These are phyloP conservation scores for Oophaga sylvatica DNA, from an alignment of 2,797 vertebrate species.

Conservation along the genomic window DNA sequence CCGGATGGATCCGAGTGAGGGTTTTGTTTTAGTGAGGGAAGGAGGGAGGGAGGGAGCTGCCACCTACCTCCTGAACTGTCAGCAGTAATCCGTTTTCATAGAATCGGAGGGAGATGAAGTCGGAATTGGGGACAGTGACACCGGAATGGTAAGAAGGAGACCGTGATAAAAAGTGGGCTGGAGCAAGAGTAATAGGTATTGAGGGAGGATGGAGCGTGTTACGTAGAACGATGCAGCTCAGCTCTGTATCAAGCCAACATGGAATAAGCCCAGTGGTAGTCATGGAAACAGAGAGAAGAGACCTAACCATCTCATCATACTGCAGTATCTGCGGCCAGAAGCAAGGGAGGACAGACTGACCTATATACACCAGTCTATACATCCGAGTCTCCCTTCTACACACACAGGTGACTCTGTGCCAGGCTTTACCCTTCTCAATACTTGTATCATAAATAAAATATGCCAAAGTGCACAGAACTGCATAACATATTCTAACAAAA, in stretches of 20 bases:
- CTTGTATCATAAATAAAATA: not conserved
- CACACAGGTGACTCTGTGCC: not conserved
- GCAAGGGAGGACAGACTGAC: slow-evolving; percentile 37
- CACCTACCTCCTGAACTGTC: slow-evolving; percentile 53
- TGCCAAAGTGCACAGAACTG: not conserved
- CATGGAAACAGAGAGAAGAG: slow-evolving; percentile 64
- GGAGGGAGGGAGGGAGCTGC: slow-evolving; percentile 21
- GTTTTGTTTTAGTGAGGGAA: not conserved
- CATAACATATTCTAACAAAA: not conserved
- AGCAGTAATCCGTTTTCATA: slow-evolving; percentile 45
- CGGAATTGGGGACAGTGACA: slow-evolving; percentile 27
- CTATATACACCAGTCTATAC: slow-evolving; percentile 23
- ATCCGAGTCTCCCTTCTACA: not conserved
- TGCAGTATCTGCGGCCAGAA: slow-evolving; percentile 50
- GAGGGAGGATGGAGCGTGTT: slow-evolving; percentile 56
- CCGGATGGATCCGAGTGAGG: not conserved
- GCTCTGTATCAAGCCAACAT: slow-evolving; percentile 61
- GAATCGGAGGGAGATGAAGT: slow-evolving; percentile 13
- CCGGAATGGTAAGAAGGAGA: slow-evolving; percentile 34
- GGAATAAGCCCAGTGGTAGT: slow-evolving; percentile 67
- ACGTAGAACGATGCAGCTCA: slow-evolving; percentile 60
- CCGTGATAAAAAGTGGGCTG: slow-evolving; percentile 50
- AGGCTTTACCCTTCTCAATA: not conserved
- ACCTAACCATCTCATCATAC: slow-evolving; percentile 48
- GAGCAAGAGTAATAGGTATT: slow-evolving; percentile 49